A percentile compares a stretch with the other conserved stretches of the same genome.
These are phyloP conservation scores for Cenopis cana DNA, from an alignment of 2,888 invertebrate species.

Conservation along the genomic window DNA sequence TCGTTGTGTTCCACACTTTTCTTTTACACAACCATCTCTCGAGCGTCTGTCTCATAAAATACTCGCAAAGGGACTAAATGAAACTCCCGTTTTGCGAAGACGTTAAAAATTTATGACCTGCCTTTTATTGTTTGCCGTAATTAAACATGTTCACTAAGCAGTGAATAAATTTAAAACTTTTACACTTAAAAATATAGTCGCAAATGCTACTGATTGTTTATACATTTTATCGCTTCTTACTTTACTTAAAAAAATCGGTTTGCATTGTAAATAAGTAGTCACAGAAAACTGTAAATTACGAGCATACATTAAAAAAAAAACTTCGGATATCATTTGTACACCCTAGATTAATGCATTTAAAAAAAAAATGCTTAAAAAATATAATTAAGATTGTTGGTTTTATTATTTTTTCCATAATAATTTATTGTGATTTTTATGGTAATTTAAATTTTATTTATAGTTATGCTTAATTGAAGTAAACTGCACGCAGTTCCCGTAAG, in stretches of 20 bases:
- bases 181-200: slow-evolving; percentile 38
- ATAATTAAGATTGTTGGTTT: too few species aligned
- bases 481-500: slow-evolving; percentile 15
- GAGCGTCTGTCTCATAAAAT: slow-evolving; percentile 37
- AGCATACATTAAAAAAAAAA: not conserved
- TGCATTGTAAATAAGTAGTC: not conserved
- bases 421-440: too few species aligned
- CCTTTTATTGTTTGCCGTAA: slow-evolving; percentile 67
- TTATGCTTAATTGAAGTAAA: not conserved
- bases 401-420: too few species aligned
- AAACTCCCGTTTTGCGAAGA: slow-evolving; percentile 66
- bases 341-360: not conserved
- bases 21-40: slow-evolving; percentile 3
- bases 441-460: too few species aligned
- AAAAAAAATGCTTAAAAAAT: not conserved
- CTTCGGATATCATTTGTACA: not conserved
- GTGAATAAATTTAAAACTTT: slow-evolving; percentile 53
- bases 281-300: not conserved
- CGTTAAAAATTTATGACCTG: slow-evolving; percentile 76
- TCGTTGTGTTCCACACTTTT: slow-evolving; percentile 18
- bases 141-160: slow-evolving; percentile 54
- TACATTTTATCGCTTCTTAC: slow-evolving; percentile 12
- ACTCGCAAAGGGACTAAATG: slow-evolving; percentile 46
- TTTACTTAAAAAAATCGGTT: too few species aligned
- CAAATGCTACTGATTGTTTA: slow-evolving; percentile 21